Percentiles rank a stretch among this genome's conserved stretches.
These are phyloP conservation scores for Andrena hattorfiana DNA, from an alignment of 2,888 invertebrate species.

Conservation along the genomic window DNA sequence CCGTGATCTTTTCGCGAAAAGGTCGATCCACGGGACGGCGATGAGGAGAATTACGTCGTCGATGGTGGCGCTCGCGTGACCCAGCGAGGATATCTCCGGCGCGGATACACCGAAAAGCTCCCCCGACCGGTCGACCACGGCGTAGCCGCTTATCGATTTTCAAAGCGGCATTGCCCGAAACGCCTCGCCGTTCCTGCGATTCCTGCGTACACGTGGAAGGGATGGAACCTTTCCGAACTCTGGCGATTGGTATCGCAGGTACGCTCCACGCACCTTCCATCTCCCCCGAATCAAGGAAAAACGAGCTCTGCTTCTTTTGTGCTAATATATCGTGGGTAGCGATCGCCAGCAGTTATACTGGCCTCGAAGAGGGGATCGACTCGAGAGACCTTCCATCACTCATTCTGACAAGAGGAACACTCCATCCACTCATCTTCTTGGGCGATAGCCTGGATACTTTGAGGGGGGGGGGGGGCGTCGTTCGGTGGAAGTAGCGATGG, in stretches of 20 bases:
- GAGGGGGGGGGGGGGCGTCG: not conserved
- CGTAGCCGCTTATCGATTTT: conserved; percentile 77
- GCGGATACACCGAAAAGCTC: conserved; percentile 73
- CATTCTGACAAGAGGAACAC: not conserved
- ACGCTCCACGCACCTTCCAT: not conserved
- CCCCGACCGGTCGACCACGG: conserved; percentile 74
- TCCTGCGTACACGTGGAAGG: conserved; percentile 33
- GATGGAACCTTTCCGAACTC: not conserved
- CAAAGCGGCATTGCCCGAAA: conserved; percentile 74
- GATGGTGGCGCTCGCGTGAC: conserved; percentile 61
- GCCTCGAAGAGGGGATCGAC: not conserved
- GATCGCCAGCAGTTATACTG: not conserved
- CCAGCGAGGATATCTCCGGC: conserved; percentile 67
- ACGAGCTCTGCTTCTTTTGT: not conserved
- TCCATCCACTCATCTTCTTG: conserved; percentile 6
- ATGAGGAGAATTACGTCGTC: conserved; percentile 47
- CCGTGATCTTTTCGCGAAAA: conserved; percentile 18
- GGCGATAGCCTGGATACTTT: conserved; percentile 6
- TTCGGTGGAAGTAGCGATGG: not conserved
- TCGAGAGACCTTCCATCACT: not conserved
- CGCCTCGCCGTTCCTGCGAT: conserved; percentile 59
- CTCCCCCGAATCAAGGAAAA: not conserved
- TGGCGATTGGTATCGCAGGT: too few species aligned
- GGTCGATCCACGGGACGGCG: conserved; percentile 6
- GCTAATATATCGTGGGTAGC: not conserved